Evolutionary conservation across 2,797 vertebrate species (phyloP), one percentile per base, ranked within the genome.

Genomic region (Protonibea diacanthus): DNA sequence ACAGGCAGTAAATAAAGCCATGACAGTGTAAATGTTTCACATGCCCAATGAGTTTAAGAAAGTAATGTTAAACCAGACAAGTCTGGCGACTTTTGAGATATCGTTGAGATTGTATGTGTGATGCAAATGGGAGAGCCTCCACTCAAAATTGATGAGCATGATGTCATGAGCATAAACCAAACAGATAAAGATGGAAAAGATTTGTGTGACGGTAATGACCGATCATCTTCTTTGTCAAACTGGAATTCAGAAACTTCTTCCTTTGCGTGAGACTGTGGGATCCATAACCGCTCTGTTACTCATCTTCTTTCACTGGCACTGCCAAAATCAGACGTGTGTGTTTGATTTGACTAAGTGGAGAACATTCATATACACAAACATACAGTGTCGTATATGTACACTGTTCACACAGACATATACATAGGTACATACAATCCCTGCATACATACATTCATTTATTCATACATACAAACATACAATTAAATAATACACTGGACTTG

Each of bases 181-280:
- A 86, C 58, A 74, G 61, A 85, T 69, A 82, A 78, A 82, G 40
- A 88, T 83, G 86, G 83, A 80, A 87, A 56, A 68, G 57, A 85
- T 90, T 68, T 70, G 49, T 63, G 66, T 44, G 55, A 78, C 63
- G 59, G 79, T 80, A 88, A 85, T 83, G 69, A 85, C 59, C 62
- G 70, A 73, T 83, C 55, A 79, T 83, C 79, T 78, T 70, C 61
- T 79, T 60, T 48, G 71, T 84, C 69, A 25, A 72, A 59, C 63
- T 79, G 48, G 56, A 71, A 79, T 85, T 81, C 42, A 45, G 56
- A 52, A 70, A 67, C 63, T 4, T 48, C 17, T 49, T 66, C 56
- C 52, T 62, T 72, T 87, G 83, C 64, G 51, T 88, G 89, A 89
- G 80, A 76, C 2, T 12, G n/a, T 67, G 38, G 61, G 71, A 85